Conservation (phyloP, 2,113 vertebrate species). For the Entelurus aequoreus region DNA sequence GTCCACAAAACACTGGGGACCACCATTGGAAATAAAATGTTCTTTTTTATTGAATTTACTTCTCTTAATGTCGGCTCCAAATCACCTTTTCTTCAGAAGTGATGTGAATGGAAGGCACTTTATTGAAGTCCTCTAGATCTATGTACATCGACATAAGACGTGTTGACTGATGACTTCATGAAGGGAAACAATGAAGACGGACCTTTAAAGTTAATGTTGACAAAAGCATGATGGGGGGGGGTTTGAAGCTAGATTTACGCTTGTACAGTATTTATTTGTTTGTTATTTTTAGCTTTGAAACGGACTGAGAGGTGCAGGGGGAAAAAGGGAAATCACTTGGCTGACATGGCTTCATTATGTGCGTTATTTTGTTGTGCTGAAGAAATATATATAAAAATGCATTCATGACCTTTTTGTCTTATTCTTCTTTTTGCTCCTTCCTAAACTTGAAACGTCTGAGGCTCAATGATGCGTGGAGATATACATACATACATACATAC, state of each 20-base stretch:
- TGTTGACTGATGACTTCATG: constrained; percentile 51
- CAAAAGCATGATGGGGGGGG: constrained; percentile 64
- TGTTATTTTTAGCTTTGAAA: constrained; percentile 65
- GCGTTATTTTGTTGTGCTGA: constrained; percentile 57
- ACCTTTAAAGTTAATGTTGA: constrained; percentile 43
- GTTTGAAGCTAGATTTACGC: constrained; percentile 65
- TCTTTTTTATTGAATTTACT: constrained; percentile 37
- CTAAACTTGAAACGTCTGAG: not conserved
- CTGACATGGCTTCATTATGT: constrained; percentile 43
- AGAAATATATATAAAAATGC: constrained; percentile 65
- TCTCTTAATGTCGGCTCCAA: constrained; percentile 42
- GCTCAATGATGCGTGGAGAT: constrained; percentile 6
- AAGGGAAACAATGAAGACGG: constrained; percentile 53
- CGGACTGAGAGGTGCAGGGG: constrained; percentile 49
- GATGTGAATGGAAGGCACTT: constrained; percentile 71
- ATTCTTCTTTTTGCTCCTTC: constrained; percentile 7
- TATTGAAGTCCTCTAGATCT: constrained; percentile 56
- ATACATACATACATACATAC: too few species aligned
- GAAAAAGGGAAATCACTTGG: constrained; percentile 64
- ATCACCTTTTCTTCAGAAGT: constrained; percentile 51
- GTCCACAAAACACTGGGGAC: too few species aligned
- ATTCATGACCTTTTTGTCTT: constrained; percentile 50
- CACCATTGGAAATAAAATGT: not conserved
- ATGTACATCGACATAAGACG: constrained; percentile 36
- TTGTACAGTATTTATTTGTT: constrained; percentile 82